Conservation (phyloP, 2,113 vertebrate species). For the Amblyopsis rosae region DNA sequence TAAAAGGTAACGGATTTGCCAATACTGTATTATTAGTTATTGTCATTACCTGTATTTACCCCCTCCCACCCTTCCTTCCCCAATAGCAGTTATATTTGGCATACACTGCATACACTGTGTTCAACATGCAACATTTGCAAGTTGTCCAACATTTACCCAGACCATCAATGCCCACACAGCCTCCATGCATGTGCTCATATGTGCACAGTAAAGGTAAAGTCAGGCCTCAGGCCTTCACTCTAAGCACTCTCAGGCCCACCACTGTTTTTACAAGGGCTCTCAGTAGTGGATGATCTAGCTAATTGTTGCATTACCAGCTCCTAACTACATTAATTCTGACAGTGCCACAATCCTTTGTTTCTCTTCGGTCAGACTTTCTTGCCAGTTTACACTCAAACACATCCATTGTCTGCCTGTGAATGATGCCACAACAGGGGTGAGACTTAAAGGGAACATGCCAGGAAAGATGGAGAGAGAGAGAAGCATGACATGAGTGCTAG, state of each 20-base stretch:
- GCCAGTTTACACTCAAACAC: slow-evolving; percentile 60
- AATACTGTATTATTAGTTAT: no score
- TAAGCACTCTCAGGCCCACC: background rate
- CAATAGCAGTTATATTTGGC: no score
- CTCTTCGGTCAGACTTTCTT: slow-evolving; percentile 12
- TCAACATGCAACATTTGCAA: no score
- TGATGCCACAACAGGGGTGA: slow-evolving; percentile 49
- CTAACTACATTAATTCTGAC: slow-evolving; percentile 70
- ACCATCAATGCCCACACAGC: no score
- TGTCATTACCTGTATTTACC: no score
- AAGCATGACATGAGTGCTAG: slow-evolving; percentile 47
- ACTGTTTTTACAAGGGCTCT: background rate
- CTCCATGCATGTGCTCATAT: no score
- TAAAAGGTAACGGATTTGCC: no score
- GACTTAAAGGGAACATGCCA: slow-evolving; percentile 42
- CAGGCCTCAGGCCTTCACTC: no score
- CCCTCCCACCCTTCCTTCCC: no score
- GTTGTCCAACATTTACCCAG: no score
- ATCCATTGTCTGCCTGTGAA: slow-evolving; percentile 69
- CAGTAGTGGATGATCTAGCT: slow-evolving; percentile 38
- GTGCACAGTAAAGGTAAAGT: no score
- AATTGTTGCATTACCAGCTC: slow-evolving; percentile 42
- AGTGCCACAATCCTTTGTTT: slow-evolving; percentile 42
- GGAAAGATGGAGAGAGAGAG: slow-evolving; percentile 10
- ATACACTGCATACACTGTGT: no score